A percentile compares a stretch with the other conserved stretches of the same genome.
Evolutionary conservation across 2,888 invertebrate species (phyloP).

Genomic region (Boloria selene): DNA sequence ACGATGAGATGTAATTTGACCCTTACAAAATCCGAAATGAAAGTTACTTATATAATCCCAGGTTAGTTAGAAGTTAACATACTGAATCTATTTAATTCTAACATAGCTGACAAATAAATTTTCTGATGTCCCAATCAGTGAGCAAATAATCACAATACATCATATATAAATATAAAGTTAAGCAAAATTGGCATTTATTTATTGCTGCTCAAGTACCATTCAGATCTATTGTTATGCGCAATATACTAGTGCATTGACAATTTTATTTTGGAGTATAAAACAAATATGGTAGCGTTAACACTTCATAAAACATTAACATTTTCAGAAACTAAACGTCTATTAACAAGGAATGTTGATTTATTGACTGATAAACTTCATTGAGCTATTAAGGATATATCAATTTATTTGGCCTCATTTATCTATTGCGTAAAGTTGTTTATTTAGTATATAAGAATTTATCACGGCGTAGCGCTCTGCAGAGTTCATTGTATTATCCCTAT

Average conservation of each 20-base stretch:
- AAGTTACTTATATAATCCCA: background rate
- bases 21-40: background rate
- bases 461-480: constrained; percentile 21
- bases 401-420: constrained; percentile 28
- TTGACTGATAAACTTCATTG: constrained; percentile 27
- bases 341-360: constrained; percentile 36
- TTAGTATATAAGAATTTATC: constrained; percentile 20
- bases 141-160: constrained; percentile 32
- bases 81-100: background rate
- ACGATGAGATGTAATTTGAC: background rate
- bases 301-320: constrained; percentile 5
- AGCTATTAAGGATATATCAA: constrained; percentile 29
- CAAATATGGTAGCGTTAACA: constrained; percentile 42
- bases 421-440: constrained; percentile 17
- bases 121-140: constrained; percentile 24
- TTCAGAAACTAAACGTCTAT: constrained; percentile 31
- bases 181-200: constrained; percentile 34
- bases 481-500: constrained; percentile 27
- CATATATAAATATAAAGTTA: constrained; percentile 33
- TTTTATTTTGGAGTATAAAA: background rate
- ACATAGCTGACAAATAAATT: background rate
- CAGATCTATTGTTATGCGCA: constrained; percentile 45
- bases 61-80: background rate
- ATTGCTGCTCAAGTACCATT: constrained; percentile 47
- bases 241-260: constrained; percentile 50